Evolutionary conservation across 1,140 invertebrate species (phyloP).

Genomic region (Apis florea): DNA sequence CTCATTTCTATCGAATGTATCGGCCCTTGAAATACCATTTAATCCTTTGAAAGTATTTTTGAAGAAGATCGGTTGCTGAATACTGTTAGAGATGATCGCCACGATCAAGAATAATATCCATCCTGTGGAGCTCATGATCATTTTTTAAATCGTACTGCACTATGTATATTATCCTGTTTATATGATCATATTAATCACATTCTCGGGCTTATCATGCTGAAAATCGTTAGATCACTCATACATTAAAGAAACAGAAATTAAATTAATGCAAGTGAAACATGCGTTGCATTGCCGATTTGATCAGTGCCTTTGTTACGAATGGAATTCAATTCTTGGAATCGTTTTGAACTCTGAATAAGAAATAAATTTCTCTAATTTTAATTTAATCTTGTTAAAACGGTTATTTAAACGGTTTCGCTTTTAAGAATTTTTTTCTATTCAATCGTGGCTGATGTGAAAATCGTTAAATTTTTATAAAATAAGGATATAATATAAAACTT

Average conservation of each 20-base stretch:
- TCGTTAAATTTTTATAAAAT: neutral
- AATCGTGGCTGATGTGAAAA: neutral
- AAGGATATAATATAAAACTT: neutral
- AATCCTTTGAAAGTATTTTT: constrained; percentile 68
- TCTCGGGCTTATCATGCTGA: neutral
- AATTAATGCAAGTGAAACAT: neutral
- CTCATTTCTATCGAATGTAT: constrained; percentile 11
- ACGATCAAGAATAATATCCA: constrained; percentile 48
- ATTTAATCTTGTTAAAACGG: neutral
- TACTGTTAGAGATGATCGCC: constrained; percentile 40
- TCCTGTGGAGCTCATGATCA: constrained; percentile 34
- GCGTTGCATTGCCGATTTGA: neutral
- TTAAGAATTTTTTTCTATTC: neutral
- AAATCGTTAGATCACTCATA: neutral
- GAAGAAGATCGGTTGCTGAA: constrained; percentile 63
- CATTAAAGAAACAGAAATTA: neutral
- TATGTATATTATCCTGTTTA: neutral
- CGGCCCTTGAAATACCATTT: constrained; percentile 23
- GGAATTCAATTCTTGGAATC: neutral
- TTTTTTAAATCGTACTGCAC: neutral
- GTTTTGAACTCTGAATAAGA: neutral
- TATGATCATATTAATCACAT: neutral
- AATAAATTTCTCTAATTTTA: neutral
- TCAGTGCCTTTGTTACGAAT: neutral
- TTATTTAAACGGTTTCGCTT: neutral